phyloP scores from a whole-genome alignment of 2,797 vertebrate species.

The Sebastes vulpes region DNA sequence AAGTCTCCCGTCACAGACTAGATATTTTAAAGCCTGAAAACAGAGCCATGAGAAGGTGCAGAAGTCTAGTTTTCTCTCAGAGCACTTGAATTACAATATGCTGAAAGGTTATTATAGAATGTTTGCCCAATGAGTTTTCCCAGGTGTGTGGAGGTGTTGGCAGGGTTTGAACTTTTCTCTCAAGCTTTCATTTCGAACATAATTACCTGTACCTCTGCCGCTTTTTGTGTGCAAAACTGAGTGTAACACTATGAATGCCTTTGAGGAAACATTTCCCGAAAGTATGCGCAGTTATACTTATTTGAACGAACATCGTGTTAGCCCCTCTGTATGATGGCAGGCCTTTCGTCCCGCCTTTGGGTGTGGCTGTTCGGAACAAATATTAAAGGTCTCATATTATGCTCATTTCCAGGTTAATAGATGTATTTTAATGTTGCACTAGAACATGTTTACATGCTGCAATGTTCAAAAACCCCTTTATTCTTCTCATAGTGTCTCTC shows the following conservation, averaged over 20 bases:
- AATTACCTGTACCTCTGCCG: neutral
- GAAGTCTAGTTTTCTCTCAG: too few relatives aligned
- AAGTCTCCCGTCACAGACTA: too few relatives aligned
- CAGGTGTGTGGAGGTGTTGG: neutral
- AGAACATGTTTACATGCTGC: too few relatives aligned
- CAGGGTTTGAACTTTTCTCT: neutral
- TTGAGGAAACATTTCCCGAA: neutral
- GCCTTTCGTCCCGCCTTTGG: neutral
- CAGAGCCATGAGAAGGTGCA: too few relatives aligned
- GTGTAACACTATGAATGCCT: neutral
- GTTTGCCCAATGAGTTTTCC: neutral
- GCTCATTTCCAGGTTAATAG: too few relatives aligned
- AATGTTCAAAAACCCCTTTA: too few relatives aligned
- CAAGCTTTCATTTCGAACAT: neutral
- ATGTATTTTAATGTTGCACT: too few relatives aligned
- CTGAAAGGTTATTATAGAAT: too few relatives aligned
- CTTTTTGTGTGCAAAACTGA: neutral
- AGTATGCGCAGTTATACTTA: neutral
- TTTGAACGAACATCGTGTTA: neutral
- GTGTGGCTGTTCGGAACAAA: neutral
- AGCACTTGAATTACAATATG: too few relatives aligned
- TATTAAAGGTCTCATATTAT: too few relatives aligned
- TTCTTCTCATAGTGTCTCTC: too few relatives aligned
- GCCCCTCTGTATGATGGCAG: neutral
- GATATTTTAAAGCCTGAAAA: too few relatives aligned